A percentile compares a stretch with the other conserved stretches of the same genome.
Evolutionary conservation across 2,797 vertebrate species (phyloP).

Genomic region (Enoplosus armatus): DNA sequence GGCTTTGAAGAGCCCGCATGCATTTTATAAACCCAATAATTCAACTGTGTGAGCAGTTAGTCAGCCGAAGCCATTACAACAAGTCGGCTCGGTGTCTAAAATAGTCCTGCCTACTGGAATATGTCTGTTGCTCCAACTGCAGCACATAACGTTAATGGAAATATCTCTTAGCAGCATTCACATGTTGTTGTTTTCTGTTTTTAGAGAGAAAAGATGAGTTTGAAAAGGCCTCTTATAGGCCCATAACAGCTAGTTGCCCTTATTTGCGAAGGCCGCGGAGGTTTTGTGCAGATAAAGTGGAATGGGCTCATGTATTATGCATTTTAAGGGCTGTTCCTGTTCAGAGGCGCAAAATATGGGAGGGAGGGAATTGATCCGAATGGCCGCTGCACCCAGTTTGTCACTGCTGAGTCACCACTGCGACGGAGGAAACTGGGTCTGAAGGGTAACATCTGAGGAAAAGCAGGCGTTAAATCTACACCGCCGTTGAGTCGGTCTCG

Average conservation of each 20-base stretch:
- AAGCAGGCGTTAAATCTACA: not conserved
- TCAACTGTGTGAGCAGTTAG: conserved; percentile 43
- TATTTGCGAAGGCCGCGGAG: not conserved
- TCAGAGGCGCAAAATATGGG: not conserved
- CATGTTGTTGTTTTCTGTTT: not conserved
- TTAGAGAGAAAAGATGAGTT: not conserved
- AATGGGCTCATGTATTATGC: not conserved
- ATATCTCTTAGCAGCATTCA: not conserved
- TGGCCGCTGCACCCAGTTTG: not conserved
- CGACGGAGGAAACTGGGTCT: not conserved
- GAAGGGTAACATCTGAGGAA: not conserved
- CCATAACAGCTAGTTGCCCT: not conserved
- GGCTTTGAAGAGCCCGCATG: conserved; percentile 32
- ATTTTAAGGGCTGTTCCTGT: not conserved
- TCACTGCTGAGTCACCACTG: not conserved
- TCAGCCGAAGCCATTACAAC: conserved; percentile 41
- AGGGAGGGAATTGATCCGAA: not conserved
- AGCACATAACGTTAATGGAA: not conserved
- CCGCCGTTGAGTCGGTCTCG: too few relatives aligned
- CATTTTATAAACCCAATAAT: conserved; percentile 47
- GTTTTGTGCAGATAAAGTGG: not conserved
- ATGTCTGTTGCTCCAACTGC: not conserved
- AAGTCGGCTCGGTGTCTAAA: conserved; percentile 37
- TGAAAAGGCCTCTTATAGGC: not conserved
- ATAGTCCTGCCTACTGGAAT: not conserved